Conservation (phyloP, 2,888 invertebrate species). For the Phyllotreta striolata region DNA sequence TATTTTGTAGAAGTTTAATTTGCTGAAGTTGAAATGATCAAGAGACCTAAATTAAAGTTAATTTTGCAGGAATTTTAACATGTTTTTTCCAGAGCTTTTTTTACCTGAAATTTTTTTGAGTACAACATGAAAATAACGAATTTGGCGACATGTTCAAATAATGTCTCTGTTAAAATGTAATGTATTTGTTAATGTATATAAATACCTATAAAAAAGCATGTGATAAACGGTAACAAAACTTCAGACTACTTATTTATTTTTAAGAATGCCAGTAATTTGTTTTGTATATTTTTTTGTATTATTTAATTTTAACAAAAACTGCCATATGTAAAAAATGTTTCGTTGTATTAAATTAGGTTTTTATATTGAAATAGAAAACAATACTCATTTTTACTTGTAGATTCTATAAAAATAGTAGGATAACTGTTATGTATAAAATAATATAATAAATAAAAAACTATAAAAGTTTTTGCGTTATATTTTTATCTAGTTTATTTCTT, state of each 20-base stretch:
- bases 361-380: conserved; percentile 15
- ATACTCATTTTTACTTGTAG: conserved; percentile 23
- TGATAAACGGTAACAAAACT: conserved; percentile 38
- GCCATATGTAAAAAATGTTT: conserved; percentile 34
- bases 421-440: background rate
- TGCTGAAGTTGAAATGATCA: conserved; percentile 9
- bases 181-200: conserved; percentile 34
- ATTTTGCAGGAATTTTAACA: background rate
- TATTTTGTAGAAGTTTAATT: conserved; percentile 21
- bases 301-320: conserved; percentile 39
- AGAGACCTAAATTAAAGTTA: conserved; percentile 11
- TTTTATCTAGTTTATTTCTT: too few species aligned
- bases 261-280: conserved; percentile 39
- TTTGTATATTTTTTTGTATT: conserved; percentile 36
- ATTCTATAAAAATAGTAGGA: conserved; percentile 8
- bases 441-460: too few species aligned
- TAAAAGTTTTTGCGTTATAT: too few species aligned
- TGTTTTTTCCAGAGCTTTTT: conserved; percentile 5
- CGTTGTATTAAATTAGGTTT: conserved; percentile 22
- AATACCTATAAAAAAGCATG: conserved; percentile 38
- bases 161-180: conserved; percentile 24
- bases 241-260: conserved; percentile 40
- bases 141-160: conserved; percentile 2
- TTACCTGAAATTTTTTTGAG: background rate
- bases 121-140: conserved; percentile 12